A percentile compares a stretch with the other conserved stretches of the same genome.
Evolutionary conservation across 2,113 vertebrate genomes (phyloP).

Genomic region (Willisornis vidua): DNA sequence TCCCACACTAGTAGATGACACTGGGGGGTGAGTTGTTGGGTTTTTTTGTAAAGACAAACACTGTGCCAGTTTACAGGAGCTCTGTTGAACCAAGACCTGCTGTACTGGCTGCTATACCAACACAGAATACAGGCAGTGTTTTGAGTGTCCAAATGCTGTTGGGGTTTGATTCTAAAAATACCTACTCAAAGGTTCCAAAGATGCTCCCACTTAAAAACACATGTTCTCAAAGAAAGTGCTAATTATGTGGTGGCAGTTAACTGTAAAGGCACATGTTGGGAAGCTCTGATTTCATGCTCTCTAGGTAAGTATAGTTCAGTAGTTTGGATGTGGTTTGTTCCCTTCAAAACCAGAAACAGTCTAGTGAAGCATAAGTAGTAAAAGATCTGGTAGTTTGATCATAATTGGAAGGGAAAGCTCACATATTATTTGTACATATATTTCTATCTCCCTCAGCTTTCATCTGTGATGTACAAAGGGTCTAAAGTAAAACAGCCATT

Average conservation of each 20-base stretch:
- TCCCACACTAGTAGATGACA: neutral
- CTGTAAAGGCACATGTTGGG: neutral
- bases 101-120: neutral
- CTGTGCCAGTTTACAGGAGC: neutral
- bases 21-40: neutral
- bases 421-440: neutral
- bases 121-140: neutral
- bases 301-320: neutral
- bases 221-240: neutral
- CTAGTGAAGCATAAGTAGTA: neutral
- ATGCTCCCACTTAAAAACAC: neutral
- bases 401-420: neutral
- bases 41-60: neutral
- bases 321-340: neutral
- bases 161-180: constrained; percentile 15
- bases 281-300: neutral
- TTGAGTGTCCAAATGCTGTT: neutral
- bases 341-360: neutral
- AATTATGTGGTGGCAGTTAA: constrained; percentile 24
- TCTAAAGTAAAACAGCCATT: neutral
- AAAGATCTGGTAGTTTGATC: neutral
- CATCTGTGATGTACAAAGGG: neutral
- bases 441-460: neutral
- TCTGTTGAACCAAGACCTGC: neutral
- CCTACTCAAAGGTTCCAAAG: neutral